Base-by-base conservation (phyloP, 2,113 vertebrate genomes). In the Nesoenas mayeri region DNA sequence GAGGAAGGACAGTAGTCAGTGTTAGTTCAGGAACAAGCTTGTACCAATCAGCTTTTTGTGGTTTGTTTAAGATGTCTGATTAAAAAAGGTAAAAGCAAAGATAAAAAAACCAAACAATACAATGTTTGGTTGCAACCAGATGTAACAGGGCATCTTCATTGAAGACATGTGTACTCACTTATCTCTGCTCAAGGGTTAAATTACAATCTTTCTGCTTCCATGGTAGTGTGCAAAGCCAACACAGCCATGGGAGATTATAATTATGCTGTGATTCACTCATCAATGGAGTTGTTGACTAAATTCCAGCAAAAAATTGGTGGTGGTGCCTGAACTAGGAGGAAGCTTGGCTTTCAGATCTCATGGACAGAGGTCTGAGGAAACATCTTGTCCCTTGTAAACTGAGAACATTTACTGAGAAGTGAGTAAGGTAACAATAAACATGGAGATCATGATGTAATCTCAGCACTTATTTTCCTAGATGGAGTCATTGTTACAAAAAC, bases 401-500 rank as follows among this genome's bases (percentile, higher is more conserved):
- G 87, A 96, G 94, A 95, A 58, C 87, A 66, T 85, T 72, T 32
- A 10, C 54, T 97, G 94, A 77, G 82, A 93, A 92, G 84, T 81
- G 86, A 92, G 91, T 69, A 94, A 82, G 58, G 71, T 87, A 95
- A 85, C 70, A 91, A 95, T 88, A 94, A 97, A 91, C 87, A 93
- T 6, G 29, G 69, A 56, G 32, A 89, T 74, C 26, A 74, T 94
- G 89, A 96, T 84, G 89, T 94, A 96, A 96, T 81, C 89, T 91
- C 91, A 86, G 77, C 48, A 81, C 81, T 91, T 87, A 62, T 95
- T 95, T 97, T 96, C 87, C 91, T 96, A 89, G 93, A 96, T 77
- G 71, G 91, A 95, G 81, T 94, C 84, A 92, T 70, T 32, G 62
- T 69, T 79, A 73, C 84, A 85, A 91, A 95, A 96, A 89, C 66